A percentile compares a stretch with the other conserved stretches of the same genome.
Evolutionary conservation across 2,888 invertebrate genomes (phyloP).

Genomic region (Leptogaster cylindrica): DNA sequence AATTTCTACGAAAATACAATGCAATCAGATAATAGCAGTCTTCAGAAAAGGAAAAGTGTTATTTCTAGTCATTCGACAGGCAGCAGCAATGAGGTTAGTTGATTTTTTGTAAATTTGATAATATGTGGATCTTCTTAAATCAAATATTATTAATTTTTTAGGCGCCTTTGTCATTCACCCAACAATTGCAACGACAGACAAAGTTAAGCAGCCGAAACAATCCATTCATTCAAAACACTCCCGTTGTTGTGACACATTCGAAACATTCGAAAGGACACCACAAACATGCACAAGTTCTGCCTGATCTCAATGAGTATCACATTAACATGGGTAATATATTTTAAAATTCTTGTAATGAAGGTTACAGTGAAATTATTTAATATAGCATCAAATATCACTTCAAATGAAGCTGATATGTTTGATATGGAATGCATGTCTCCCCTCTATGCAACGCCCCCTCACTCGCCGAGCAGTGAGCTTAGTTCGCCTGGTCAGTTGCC

Average conservation of each 20-base stretch:
- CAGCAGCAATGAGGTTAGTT: conserved; percentile 62
- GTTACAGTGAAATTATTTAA: not conserved
- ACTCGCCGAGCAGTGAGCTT: conserved; percentile 73
- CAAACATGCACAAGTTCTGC: conserved; percentile 60
- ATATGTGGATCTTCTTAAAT: no score
- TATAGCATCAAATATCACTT: conserved; percentile 49
- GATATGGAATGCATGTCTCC: conserved; percentile 67
- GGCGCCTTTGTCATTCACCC: conserved; percentile 85
- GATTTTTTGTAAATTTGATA: not conserved
- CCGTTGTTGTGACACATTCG: conserved; percentile 56
- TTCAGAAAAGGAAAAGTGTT: conserved; percentile 62
- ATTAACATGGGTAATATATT: conserved; percentile 54
- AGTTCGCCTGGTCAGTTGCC: conserved; percentile 64
- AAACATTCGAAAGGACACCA: conserved; percentile 52
- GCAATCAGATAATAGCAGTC: conserved; percentile 62
- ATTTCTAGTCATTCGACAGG: conserved; percentile 63
- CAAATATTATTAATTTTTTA: conserved; percentile 46
- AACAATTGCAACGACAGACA: conserved; percentile 76
- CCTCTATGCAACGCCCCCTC: conserved; percentile 81
- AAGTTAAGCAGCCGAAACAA: conserved; percentile 60
- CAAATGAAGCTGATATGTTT: conserved; percentile 61
- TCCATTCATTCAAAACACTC: conserved; percentile 56
- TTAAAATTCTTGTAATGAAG: not conserved
- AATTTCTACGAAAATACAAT: conserved; percentile 63
- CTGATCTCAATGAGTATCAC: conserved; percentile 62